These are phyloP conservation scores for Euthynnus affinis DNA, from an alignment of 2,797 vertebrate genomes.

Conservation along the genomic window DNA sequence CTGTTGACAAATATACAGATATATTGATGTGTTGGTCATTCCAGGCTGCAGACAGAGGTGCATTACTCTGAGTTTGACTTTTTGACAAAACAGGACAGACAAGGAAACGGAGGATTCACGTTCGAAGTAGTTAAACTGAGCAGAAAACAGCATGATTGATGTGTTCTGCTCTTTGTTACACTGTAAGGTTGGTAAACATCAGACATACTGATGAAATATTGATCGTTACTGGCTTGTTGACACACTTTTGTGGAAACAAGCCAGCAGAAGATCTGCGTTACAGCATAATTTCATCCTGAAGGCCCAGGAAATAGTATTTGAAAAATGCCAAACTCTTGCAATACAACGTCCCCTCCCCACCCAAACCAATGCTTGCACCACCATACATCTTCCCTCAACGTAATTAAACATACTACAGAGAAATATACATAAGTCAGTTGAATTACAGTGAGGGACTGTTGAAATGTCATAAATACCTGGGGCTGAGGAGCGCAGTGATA, in stretches of 20 bases:
- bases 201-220: background rate
- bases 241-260: background rate
- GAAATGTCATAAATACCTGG: constrained; percentile 85
- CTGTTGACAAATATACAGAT: constrained; percentile 64
- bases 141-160: background rate
- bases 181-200: too few relatives aligned
- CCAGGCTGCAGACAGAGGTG: background rate
- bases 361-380: background rate
- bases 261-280: constrained; percentile 7
- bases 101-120: background rate
- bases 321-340: background rate
- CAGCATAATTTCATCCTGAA: background rate
- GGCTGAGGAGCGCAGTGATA: constrained; percentile 91
- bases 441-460: background rate
- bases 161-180: background rate
- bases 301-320: background rate
- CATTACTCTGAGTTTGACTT: constrained; percentile 1
- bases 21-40: constrained; percentile 1
- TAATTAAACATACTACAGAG: background rate
- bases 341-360: background rate
- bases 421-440: background rate
- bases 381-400: background rate
- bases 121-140: background rate
- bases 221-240: background rate
- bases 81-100: background rate